Base-by-base conservation (phyloP, 2,888 invertebrate genomes). In the Chesias legatella region DNA sequence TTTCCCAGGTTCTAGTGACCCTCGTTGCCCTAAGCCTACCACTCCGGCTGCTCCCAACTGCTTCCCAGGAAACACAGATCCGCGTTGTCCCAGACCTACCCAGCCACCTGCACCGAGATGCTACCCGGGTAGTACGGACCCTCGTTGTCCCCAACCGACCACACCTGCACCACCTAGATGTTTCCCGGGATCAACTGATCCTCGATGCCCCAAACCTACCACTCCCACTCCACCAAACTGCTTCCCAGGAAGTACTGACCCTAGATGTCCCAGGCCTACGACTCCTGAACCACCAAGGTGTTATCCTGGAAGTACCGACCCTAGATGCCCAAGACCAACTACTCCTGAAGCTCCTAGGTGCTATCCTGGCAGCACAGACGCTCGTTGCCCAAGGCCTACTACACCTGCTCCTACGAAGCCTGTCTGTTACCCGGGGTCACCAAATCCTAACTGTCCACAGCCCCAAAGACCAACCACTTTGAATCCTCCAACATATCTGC, bases 391-490 rank as follows among this genome's bases (percentile, higher is more conserved):
- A 2, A 17, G 5, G 5, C 13, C 13, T 3, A 17, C 13, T 17
- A 3, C 13, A 17, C 13, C 13, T 3, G 13, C 5, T 17, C 13
- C 13, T 3, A 17, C 13, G 5, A 2, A 17, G 13, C 60, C 71
- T 35, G 50, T 51, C 17, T 63, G 67, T 21, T 69, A 35, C 46
- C 61, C 64, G 0, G 64, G 64, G 0, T 57, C 51, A n/a, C 46
- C 45, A 0, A 67, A 73, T 7, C 51, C 57, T 0, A 41, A 60
- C 0, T 76, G 77, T 31, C 75, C 71, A 0, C 63, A 61, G 25
- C 63, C 63, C 0, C 59, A 70, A 0, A 56, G 67, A 0, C 60
- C 63, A 1, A 48, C 51, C 1, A 41, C 41, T 10, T 17, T 41
- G 6, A 41, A 21, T 1, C 56, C 63, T 6, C 69, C 71, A 3